These are phyloP conservation scores for Agrochola circellaris DNA, from an alignment of 2,888 invertebrate genomes.

Conservation along the genomic window DNA sequence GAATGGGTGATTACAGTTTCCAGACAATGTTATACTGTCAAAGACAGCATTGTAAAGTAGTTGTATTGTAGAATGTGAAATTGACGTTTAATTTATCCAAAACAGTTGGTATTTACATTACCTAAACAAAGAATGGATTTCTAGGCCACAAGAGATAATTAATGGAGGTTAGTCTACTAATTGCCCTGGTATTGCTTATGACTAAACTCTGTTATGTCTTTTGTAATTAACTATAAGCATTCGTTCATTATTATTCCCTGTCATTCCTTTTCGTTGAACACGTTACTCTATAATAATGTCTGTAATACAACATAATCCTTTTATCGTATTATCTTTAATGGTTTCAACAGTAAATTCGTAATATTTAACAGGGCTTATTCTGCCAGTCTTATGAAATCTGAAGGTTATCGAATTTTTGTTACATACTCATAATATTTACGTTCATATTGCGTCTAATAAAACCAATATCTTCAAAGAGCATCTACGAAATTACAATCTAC, in stretches of 20 bases:
- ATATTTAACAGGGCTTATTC: conserved; percentile 35
- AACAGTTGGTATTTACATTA: conserved; percentile 39
- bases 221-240: conserved; percentile 15
- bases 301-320: neutral
- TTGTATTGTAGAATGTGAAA: conserved; percentile 30
- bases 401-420: conserved; percentile 46
- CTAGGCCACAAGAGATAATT: conserved; percentile 36
- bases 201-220: conserved; percentile 23
- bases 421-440: conserved; percentile 48
- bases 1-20: conserved; percentile 31
- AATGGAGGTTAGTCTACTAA: conserved; percentile 33
- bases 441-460: conserved; percentile 58
- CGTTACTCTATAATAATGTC: neutral
- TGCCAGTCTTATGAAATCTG: conserved; percentile 33
- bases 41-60: conserved; percentile 37
- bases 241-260: neutral
- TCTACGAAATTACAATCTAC: conserved; percentile 40
- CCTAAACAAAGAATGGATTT: conserved; percentile 34
- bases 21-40: conserved; percentile 28
- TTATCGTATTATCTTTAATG: conserved; percentile 34
- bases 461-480: conserved; percentile 58
- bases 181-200: conserved; percentile 8
- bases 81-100: conserved; percentile 43
- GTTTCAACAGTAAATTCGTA: conserved; percentile 37
- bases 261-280: neutral